Evolutionary conservation across 1,140 invertebrate genomes (phyloP), one percentile per base, ranked within the genome.

Genomic region (Drosophila nigrodunni): DNA sequence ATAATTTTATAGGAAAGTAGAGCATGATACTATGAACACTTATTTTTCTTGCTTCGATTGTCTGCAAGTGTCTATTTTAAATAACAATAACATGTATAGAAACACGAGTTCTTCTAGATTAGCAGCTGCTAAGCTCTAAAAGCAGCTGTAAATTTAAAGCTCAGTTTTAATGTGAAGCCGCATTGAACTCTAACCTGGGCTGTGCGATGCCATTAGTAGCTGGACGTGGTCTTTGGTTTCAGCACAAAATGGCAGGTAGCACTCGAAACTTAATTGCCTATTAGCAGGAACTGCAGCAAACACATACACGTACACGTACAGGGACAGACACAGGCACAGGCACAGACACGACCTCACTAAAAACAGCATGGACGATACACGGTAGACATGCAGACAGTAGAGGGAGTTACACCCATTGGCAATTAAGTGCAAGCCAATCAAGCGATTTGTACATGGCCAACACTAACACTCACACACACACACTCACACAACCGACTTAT

Each of bases 341-440:
- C 79, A 59, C 73, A 74, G 82, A 87, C 85, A 87, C 83, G 80
- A 87, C 80, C 80, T 82, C 77, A 75, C 30, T 81, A 80, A 78
- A 86, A 69, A 64, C 34, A 77, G 69, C 78, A 81, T 75, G 77
- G 79, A 50, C 70, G 60, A 44, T 77, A 37, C 50, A 43, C 11
- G 10, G 35, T 11, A 8, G 50, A 6, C 52, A 18, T 7, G 18
- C 18, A 8, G 50, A 6, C 60, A 47, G 60, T 73, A 73, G 78
- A 69, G 78, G 64, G 67, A 77, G 80, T 77, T 72, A 71, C 54
- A 82, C 77, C 83, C 85, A 87, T 83, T 87, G 83, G 83, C 83
- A 87, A 87, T 87, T 87, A 87, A 87, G 83, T 83, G 83, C 82
- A 87, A 87, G 82, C 82, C 82, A 87, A 87, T 87, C 83, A 87